Percentiles rank a stretch among this genome's conserved stretches.
Evolutionary conservation across 2,888 invertebrate genomes (phyloP).

Genomic region (Heliconius erato): DNA sequence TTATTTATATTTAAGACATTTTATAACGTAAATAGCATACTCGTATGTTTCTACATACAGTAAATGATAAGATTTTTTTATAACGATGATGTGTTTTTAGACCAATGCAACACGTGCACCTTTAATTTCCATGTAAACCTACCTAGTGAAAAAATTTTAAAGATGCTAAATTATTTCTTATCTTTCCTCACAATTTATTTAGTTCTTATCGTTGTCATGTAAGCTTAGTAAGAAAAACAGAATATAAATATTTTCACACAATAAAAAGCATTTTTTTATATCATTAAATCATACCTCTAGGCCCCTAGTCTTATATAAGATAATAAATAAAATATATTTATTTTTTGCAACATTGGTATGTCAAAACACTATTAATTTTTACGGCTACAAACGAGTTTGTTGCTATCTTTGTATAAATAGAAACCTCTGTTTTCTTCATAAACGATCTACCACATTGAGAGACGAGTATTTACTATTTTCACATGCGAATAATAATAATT

Average conservation of each 20-base stretch:
- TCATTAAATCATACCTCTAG: background rate
- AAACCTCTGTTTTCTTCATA: constrained; percentile 6
- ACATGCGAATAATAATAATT: background rate
- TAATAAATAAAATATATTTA: constrained; percentile 3
- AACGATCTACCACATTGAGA: background rate
- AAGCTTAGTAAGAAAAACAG: background rate
- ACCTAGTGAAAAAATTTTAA: too few relatives aligned
- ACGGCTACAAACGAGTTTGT: constrained; percentile 25
- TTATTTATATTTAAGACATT: background rate
- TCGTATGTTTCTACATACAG: too few relatives aligned
- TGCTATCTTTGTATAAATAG: constrained; percentile 25
- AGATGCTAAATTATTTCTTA: too few relatives aligned
- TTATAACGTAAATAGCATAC: too few relatives aligned
- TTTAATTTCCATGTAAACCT: too few relatives aligned
- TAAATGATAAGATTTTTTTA: too few relatives aligned
- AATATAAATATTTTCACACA: background rate
- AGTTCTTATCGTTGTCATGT: background rate
- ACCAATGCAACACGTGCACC: too few relatives aligned
- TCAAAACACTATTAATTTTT: constrained; percentile 27
- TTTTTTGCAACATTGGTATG: constrained; percentile 8
- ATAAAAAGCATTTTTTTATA: background rate
- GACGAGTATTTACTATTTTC: background rate
- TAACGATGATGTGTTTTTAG: too few relatives aligned
- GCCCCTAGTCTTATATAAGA: background rate
- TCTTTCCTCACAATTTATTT: too few relatives aligned